Conservation (phyloP, 2,797 vertebrate species). For the Sebastes kiyomatsui region DNA sequence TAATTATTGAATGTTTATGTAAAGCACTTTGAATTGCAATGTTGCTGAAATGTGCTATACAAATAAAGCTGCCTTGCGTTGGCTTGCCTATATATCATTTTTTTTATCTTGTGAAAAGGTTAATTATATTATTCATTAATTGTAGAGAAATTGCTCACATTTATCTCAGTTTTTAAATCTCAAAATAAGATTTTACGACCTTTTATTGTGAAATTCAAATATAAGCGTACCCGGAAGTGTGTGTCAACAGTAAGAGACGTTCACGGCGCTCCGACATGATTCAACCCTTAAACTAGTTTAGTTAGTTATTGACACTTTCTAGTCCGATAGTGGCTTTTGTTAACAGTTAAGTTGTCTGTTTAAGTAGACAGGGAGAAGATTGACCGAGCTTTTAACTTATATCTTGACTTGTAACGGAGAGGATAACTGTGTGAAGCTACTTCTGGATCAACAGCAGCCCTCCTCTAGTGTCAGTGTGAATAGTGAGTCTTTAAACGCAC, state of each 20-base stretch:
- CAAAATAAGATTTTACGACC: background rate
- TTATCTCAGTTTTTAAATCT: background rate
- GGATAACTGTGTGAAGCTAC: background rate
- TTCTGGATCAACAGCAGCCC: slow-evolving; percentile 2
- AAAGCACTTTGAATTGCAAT: too few species aligned
- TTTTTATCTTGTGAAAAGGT: background rate
- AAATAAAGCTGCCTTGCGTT: too few species aligned
- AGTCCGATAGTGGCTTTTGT: rapidly evolving
- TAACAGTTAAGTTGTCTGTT: background rate
- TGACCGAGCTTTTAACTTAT: too few species aligned
- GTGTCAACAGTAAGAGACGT: background rate
- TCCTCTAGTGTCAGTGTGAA: slow-evolving; percentile 2
- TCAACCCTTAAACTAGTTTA: background rate
- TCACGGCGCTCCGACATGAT: background rate
- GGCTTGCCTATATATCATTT: too few species aligned
- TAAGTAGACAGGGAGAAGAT: too few species aligned
- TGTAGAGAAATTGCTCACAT: background rate
- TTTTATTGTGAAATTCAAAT: slow-evolving; percentile 57
- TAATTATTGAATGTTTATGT: too few species aligned
- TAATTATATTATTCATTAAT: background rate
- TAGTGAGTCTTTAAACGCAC: slow-evolving; percentile 27
- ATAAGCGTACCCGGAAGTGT: slow-evolving; percentile 45
- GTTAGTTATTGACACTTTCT: background rate
- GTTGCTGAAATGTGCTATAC: too few species aligned
- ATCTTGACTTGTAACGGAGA: background rate